phyloP scores from a whole-genome alignment of 2,797 vertebrate genomes.

The Falco biarmicus region DNA sequence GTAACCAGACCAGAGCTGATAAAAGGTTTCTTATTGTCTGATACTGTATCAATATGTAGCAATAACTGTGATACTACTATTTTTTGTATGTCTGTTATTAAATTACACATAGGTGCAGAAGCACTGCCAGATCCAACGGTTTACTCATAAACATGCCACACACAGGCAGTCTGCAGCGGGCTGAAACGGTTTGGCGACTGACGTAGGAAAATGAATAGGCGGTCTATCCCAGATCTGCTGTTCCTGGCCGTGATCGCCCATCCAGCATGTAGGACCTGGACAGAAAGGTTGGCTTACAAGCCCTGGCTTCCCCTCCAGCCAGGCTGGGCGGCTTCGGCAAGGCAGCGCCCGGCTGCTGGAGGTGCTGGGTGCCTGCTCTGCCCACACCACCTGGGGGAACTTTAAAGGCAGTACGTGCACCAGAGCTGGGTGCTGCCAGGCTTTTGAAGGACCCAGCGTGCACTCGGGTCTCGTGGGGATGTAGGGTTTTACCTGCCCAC shows the following conservation, averaged over 20 bases:
- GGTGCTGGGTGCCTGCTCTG: not conserved
- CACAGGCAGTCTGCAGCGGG: not conserved
- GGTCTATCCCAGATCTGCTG: not conserved
- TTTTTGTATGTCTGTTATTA: slow-evolving; percentile 21
- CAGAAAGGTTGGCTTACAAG: not conserved
- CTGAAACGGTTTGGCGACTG: not conserved
- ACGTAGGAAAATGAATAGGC: not conserved
- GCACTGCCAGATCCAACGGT: not conserved
- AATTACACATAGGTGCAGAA: not conserved
- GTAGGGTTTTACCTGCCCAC: not conserved
- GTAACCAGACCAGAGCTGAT: not conserved
- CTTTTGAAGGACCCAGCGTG: rapidly evolving
- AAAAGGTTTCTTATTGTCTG: slow-evolving; percentile 4
- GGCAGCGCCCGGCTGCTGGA: rapidly evolving
- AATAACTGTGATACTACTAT: slow-evolving; percentile 43
- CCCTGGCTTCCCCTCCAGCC: not conserved
- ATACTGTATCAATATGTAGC: slow-evolving; percentile 55
- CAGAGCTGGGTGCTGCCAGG: not conserved
- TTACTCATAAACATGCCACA: not conserved
- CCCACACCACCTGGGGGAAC: rapidly evolving
- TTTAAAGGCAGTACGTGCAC: not conserved
- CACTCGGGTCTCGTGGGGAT: not conserved
- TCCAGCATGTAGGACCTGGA: not conserved
- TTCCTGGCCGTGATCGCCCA: not conserved
- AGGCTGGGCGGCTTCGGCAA: not conserved